These are phyloP conservation scores for Nematolebias whitei DNA, from an alignment of 2,113 vertebrate genomes.

Conservation along the genomic window DNA sequence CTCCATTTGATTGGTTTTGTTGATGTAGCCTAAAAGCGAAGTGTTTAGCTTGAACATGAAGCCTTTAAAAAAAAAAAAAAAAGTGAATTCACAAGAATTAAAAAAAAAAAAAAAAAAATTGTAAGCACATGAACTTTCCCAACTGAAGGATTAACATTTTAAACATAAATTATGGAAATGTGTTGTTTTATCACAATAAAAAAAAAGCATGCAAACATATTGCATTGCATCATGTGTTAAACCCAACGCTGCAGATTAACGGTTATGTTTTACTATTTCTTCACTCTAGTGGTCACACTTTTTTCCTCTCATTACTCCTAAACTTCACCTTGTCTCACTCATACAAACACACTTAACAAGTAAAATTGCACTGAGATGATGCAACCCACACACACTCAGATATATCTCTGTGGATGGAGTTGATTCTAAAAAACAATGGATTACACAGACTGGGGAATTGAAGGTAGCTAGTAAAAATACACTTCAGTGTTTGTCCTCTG, in stretches of 20 bases:
- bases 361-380: conserved; percentile 34
- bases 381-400: conserved; percentile 44
- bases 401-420: conserved; percentile 15
- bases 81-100: no score
- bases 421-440: conserved; percentile 34
- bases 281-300: not conserved
- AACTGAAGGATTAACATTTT: no score
- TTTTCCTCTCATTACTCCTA: conserved; percentile 22
- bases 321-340: conserved; percentile 1
- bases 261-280: conserved; percentile 9
- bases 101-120: no score
- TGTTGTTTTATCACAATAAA: not conserved
- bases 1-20: no score
- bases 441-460: not conserved
- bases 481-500: no score
- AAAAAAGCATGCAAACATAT: not conserved
- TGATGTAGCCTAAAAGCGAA: no score
- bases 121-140: no score
- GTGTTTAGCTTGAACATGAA: no score
- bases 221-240: not conserved
- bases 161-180: no score
- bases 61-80: no score
- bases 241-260: not conserved
- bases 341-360: conserved; percentile 13
- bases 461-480: no score